Base-by-base conservation (phyloP, 2,888 invertebrate genomes). In the Ashinkailepas kermadecensis region DNA sequence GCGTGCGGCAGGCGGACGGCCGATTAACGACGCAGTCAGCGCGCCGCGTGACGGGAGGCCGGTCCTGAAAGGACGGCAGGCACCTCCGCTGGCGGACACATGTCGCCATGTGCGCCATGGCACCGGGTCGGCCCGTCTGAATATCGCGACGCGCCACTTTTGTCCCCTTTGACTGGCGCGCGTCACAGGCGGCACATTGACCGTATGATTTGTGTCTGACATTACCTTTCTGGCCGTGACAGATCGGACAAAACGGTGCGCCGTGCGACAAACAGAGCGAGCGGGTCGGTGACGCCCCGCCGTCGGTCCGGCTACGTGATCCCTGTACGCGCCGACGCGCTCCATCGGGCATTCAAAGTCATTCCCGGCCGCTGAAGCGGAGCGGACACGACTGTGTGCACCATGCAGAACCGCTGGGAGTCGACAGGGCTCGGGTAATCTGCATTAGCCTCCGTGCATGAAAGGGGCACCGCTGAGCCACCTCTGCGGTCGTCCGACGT, bases 151-250 rank as follows among this genome's bases (percentile, higher is more conserved):
- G 70, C 62, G 70, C 13, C 70, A 39, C 39, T 15, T 70, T 70
- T 70, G 70, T 70, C 13, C 39, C 25, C 23, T 25, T 23, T 39
- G 70, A 70, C 70, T 25, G 7, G 39, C 15, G 70, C 39, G 39
- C 70, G 70, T 70, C 70, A 70, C 70, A 15, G 70, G 15, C 2
- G 39, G 70, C 39, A 70, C 70, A 70, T 70, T 70, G 70, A 25
- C 70, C 70, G 70, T 70, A 39, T 70, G 70, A 70, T 70, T 70
- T 70, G 70, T 70, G 70, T 70, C 70, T 70, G 70, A 15, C 70
- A 70, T 70, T 70, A 70, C 70, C 70, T 70, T 70, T 70, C 70
- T 70, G 12, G 15, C 25, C 11, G 70, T 70, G 70, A 70, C 39
- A 39, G 25, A 13, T 70, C 70, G 25, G 70, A 70, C 70, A 70